Evolutionary conservation across 2,113 vertebrate species (phyloP).

Genomic region (Mormoops blainvillei): DNA sequence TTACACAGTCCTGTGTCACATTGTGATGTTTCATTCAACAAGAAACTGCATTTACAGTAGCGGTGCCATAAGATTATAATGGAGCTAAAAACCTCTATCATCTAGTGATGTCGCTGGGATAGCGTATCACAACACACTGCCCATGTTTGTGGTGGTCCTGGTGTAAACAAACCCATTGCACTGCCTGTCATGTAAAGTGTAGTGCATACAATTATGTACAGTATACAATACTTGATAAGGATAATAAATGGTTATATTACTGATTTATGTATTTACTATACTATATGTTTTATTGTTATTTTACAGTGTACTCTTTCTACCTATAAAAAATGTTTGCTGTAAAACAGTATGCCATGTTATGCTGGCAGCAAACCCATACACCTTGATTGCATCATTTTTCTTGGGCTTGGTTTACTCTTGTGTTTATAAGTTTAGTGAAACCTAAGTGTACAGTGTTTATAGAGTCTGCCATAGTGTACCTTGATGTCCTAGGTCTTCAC

Average conservation of each 20-base stretch:
- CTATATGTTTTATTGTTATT: neutral
- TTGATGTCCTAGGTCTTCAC: too few species aligned
- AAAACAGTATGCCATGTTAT: neutral
- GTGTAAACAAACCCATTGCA: neutral
- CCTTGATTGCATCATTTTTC: neutral
- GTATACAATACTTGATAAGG: neutral
- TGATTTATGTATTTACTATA: neutral
- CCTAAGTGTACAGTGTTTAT: neutral
- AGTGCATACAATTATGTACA: neutral
- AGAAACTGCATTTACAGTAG: neutral
- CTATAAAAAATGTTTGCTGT: neutral
- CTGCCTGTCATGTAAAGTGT: neutral
- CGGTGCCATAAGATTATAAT: neutral
- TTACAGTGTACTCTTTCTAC: neutral
- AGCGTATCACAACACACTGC: neutral
- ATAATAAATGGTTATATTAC: neutral
- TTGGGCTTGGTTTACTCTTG: neutral
- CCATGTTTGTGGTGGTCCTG: neutral
- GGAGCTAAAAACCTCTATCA: neutral
- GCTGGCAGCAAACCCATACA: neutral
- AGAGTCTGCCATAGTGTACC: neutral
- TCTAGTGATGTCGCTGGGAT: neutral
- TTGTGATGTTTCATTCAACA: neutral
- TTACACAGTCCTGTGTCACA: neutral
- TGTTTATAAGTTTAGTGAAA: neutral